These are phyloP conservation scores for Anas platyrhynchos DNA, from an alignment of 2,113 vertebrate genomes.

Conservation along the genomic window DNA sequence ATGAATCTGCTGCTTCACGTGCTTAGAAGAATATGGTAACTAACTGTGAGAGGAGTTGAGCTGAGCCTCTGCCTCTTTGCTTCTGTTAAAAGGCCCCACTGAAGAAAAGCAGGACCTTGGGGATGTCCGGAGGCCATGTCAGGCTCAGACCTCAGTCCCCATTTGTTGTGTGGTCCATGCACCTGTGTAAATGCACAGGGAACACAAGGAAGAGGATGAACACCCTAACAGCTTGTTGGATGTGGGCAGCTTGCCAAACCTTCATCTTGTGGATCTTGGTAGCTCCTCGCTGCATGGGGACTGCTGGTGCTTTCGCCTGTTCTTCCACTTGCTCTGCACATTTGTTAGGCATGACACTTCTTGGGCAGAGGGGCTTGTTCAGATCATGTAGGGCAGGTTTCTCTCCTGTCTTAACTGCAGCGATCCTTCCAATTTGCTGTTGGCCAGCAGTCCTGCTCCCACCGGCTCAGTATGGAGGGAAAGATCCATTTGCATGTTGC, in stretches of 20 bases:
- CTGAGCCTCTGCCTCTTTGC: background rate
- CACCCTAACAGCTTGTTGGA: background rate
- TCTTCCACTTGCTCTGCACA: too few species aligned
- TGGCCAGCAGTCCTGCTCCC: background rate
- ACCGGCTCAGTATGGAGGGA: background rate
- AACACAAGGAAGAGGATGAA: background rate
- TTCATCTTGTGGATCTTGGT: background rate
- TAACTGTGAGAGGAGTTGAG: background rate
- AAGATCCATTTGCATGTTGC: background rate
- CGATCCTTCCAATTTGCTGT: background rate
- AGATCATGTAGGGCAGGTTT: too few species aligned
- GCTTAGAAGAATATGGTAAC: background rate
- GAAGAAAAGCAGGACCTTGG: background rate
- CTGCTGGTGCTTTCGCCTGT: too few species aligned
- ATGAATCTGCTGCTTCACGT: background rate
- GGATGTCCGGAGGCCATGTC: background rate
- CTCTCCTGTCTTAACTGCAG: too few species aligned
- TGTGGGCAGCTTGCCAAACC: background rate
- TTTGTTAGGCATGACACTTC: too few species aligned
- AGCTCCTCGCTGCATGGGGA: background rate
- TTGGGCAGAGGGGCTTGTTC: background rate
- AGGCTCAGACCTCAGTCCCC: background rate
- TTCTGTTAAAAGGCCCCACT: background rate
- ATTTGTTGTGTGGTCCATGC: background rate
- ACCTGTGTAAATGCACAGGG: background rate